Evolutionary conservation across 2,113 vertebrate species (phyloP).

Genomic region (Boulengeromyrus knoepffleri): DNA sequence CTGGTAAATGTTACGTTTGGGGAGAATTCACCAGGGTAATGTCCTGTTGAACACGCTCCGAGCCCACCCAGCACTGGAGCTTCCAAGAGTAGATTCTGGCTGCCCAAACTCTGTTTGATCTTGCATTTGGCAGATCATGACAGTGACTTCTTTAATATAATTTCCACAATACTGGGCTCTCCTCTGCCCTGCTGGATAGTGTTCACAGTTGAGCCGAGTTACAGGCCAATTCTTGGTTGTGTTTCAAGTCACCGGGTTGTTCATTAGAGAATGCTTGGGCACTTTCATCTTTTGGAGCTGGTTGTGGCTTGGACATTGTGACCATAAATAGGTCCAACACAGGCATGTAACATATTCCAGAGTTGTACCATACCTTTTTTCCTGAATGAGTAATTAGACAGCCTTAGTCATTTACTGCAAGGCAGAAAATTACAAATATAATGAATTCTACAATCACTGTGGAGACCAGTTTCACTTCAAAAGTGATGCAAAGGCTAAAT

Average conservation of each 20-base stretch:
- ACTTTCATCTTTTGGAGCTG: background rate
- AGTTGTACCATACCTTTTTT: background rate
- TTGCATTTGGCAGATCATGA: slow-evolving; percentile 1
- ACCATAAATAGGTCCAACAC: background rate
- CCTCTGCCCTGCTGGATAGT: background rate
- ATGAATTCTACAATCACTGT: background rate
- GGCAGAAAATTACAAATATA: background rate
- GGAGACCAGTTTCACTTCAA: background rate
- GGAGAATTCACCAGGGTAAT: background rate
- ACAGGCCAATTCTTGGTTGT: background rate
- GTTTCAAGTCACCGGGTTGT: background rate
- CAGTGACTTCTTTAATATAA: background rate
- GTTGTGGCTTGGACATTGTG: background rate
- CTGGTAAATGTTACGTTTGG: background rate
- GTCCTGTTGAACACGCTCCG: background rate
- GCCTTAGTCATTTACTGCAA: background rate
- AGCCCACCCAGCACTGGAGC: background rate
- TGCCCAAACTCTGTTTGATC: background rate
- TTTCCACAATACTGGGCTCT: background rate
- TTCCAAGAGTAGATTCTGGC: background rate
- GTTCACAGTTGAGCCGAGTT: background rate
- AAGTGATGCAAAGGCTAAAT: background rate
- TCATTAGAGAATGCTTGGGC: background rate
- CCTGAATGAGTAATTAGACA: background rate
- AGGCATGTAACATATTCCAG: background rate